phyloP scores from a whole-genome alignment of 1,140 invertebrate species.

The Atopsyche davidsoni region DNA sequence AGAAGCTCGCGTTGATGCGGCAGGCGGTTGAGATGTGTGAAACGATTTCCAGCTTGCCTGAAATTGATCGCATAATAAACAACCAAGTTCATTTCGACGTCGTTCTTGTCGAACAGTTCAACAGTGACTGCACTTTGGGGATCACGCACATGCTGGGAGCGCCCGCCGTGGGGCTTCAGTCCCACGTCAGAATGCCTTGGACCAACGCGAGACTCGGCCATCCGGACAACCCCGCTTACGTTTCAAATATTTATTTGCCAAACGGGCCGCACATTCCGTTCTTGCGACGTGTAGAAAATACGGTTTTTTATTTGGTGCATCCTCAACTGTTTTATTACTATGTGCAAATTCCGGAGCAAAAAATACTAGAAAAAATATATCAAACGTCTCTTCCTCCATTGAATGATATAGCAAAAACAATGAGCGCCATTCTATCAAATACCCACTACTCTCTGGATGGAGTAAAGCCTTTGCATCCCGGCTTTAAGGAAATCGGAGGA shows the following conservation, averaged over 20 bases:
- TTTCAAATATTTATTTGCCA: slow-evolving; percentile 48
- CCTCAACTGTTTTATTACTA: too few relatives aligned
- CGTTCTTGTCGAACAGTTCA: slow-evolving; percentile 58
- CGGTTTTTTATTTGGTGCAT: slow-evolving; percentile 30
- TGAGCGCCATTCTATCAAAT: slow-evolving; percentile 47
- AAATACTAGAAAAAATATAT: too few relatives aligned
- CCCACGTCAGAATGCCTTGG: slow-evolving; percentile 55
- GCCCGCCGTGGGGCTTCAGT: slow-evolving; percentile 53
- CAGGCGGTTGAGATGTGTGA: slow-evolving; percentile 41
- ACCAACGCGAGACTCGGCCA: slow-evolving; percentile 49
- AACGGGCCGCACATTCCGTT: slow-evolving; percentile 50
- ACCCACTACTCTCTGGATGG: slow-evolving; percentile 50
- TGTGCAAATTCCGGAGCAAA: too few relatives aligned
- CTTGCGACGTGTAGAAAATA: slow-evolving; percentile 50
- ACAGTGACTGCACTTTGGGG: slow-evolving; percentile 58
- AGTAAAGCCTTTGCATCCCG: slow-evolving; percentile 47
- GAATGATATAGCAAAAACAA: slow-evolving; percentile 39
- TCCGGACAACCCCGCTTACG: slow-evolving; percentile 55
- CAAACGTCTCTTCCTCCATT: too few relatives aligned
- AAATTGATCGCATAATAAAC: slow-evolving; percentile 37
- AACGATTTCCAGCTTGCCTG: slow-evolving; percentile 33
- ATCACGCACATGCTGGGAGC: slow-evolving; percentile 49
- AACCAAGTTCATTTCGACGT: slow-evolving; percentile 53
- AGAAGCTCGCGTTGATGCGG: slow-evolving; percentile 26
- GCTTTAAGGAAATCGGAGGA: slow-evolving; percentile 52